Conservation (phyloP, 2,113 vertebrate genomes). For the Indri indri region DNA sequence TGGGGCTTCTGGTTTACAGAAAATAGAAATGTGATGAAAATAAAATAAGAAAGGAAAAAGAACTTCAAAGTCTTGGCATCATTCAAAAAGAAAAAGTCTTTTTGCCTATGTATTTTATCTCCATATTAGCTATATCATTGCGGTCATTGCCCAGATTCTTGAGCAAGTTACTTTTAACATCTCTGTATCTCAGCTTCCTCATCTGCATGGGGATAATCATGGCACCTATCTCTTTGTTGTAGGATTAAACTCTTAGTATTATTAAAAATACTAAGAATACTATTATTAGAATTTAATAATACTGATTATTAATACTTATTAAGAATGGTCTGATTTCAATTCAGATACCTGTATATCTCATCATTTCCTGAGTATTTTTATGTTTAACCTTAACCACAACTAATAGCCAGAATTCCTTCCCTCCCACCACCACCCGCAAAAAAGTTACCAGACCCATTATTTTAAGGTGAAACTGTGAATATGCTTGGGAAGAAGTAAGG, state of each 20-base stretch:
- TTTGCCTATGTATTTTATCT: slow-evolving; percentile 8
- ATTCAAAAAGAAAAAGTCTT: slow-evolving; percentile 37
- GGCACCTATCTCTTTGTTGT: background rate
- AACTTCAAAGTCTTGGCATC: slow-evolving; percentile 52
- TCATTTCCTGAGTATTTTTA: background rate
- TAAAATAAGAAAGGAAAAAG: slow-evolving; percentile 61
- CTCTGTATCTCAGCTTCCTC: background rate
- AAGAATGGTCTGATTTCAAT: background rate
- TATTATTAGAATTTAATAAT: background rate
- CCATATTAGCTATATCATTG: background rate
- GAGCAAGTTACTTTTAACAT: background rate
- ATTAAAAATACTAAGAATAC: background rate
- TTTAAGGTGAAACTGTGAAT: background rate
- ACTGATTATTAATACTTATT: background rate
- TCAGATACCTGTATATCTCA: background rate
- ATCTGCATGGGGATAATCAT: background rate
- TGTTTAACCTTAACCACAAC: background rate
- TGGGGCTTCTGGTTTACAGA: slow-evolving; percentile 55
- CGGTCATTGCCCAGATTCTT: background rate
- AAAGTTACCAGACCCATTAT: background rate
- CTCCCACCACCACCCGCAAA: background rate
- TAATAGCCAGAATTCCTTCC: background rate
- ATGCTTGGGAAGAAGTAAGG: background rate
- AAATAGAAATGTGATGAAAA: slow-evolving; percentile 67
- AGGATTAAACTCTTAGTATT: background rate